phyloP scores from a whole-genome alignment of 2,113 vertebrate genomes.

The Sceloporus undulatus region DNA sequence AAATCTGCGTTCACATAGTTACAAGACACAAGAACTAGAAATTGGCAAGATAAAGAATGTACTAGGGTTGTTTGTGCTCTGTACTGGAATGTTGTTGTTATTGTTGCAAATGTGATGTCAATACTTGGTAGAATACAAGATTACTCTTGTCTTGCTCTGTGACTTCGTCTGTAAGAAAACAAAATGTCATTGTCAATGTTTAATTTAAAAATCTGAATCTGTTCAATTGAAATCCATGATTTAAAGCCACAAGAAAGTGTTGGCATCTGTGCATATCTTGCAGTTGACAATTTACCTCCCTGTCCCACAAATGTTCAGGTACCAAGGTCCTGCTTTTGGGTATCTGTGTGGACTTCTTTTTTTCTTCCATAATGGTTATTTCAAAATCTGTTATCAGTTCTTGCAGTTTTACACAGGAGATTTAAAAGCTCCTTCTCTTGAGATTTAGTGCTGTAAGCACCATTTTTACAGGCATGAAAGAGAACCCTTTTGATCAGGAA shows the following conservation, averaged over 20 bases:
- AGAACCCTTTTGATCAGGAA: constrained; percentile 25
- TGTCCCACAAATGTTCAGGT: too few relatives aligned
- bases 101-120: not conserved
- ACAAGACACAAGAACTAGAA: not conserved
- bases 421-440: constrained; percentile 12
- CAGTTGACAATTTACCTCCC: too few relatives aligned
- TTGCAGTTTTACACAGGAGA: not conserved
- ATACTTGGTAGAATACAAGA: not conserved
- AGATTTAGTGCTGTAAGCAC: constrained; percentile 20
- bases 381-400: not conserved
- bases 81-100: not conserved
- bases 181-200: too few relatives aligned
- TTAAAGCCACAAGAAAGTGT: not conserved
- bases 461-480: constrained; percentile 25
- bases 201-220: not conserved
- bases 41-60: constrained; percentile 1
- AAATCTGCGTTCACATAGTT: not conserved
- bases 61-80: not conserved
- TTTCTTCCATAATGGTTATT: not conserved
- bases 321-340: not conserved
- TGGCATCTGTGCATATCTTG: too few relatives aligned
- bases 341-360: not conserved
- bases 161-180: not conserved
- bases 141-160: not conserved
- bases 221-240: not conserved